phyloP scores from a whole-genome alignment of 2,797 vertebrate genomes.

The Microctenopoma steveboyesi region DNA sequence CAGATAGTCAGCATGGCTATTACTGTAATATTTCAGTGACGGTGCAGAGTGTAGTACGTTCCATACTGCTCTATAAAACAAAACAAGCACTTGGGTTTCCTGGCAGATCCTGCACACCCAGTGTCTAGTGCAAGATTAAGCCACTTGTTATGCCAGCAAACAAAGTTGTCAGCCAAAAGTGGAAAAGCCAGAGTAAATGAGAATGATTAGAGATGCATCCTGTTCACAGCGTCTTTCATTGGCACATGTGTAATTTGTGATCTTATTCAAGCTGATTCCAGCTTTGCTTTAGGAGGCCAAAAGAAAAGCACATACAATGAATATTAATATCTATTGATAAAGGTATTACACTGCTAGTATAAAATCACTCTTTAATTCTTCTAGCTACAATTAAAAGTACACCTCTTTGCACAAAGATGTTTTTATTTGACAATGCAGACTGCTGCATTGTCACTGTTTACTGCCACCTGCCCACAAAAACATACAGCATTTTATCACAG shows the following conservation, averaged over 20 bases:
- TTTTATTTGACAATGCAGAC: slow-evolving; percentile 52
- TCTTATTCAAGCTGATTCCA: slow-evolving; percentile 61
- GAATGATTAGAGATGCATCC: slow-evolving; percentile 68
- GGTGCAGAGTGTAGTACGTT: slow-evolving; percentile 53
- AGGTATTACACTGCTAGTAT: slow-evolving; percentile 36
- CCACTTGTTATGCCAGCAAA: slow-evolving; percentile 73
- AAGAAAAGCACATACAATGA: slow-evolving; percentile 66
- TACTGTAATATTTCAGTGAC: slow-evolving; percentile 38
- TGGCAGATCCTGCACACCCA: slow-evolving; percentile 60
- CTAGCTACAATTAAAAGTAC: slow-evolving; percentile 49
- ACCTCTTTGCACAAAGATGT: slow-evolving; percentile 38
- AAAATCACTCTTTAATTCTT: slow-evolving; percentile 56
- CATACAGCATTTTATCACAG: slow-evolving; percentile 41
- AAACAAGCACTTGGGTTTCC: slow-evolving; percentile 66
- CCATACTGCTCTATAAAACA: slow-evolving; percentile 56
- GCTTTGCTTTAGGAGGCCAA: slow-evolving; percentile 50
- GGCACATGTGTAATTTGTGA: slow-evolving; percentile 67
- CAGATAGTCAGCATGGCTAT: slow-evolving; percentile 36
- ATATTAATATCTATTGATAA: slow-evolving; percentile 54
- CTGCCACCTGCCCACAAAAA: slow-evolving; percentile 63
- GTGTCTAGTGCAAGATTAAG: slow-evolving; percentile 63
- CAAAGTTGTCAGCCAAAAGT: slow-evolving; percentile 70
- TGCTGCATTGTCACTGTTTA: slow-evolving; percentile 42
- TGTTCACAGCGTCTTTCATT: slow-evolving; percentile 72
- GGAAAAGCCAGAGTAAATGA: slow-evolving; percentile 73